phyloP scores from a whole-genome alignment of 2,888 invertebrate genomes.

The Lepidocyrtinus sp. region DNA sequence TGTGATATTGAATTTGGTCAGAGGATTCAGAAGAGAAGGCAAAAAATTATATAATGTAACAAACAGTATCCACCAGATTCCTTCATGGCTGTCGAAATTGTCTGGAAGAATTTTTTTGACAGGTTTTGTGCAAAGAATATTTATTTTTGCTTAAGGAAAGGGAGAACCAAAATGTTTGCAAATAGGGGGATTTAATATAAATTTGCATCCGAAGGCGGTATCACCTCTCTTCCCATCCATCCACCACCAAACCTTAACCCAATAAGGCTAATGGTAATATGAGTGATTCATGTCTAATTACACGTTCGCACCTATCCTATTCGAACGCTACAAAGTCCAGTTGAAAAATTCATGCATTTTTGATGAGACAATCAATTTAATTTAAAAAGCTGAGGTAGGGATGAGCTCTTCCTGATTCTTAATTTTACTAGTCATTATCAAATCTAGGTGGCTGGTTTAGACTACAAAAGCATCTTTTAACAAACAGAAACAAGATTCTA shows the following conservation, averaged over 20 bases:
- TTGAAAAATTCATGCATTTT: not conserved
- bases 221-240: not conserved
- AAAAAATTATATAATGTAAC: not conserved
- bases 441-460: not conserved
- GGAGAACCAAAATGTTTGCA: not conserved
- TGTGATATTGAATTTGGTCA: constrained; percentile 9
- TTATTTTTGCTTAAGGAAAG: constrained; percentile 3
- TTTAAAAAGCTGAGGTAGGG: not conserved
- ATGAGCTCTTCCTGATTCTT: constrained; percentile 5
- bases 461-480: no score
- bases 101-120: constrained; percentile 1
- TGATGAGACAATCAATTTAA: constrained; percentile 1
- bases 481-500: not conserved
- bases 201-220: not conserved
- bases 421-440: not conserved
- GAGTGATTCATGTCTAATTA: not conserved
- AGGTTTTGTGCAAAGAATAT: not conserved
- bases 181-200: not conserved
- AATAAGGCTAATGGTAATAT: not conserved
- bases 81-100: not conserved
- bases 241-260: not conserved
- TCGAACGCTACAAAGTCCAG: not conserved
- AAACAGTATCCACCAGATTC: not conserved
- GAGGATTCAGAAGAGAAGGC: not conserved
- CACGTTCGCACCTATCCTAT: not conserved